Percentiles rank a stretch among this genome's conserved stretches.
These are phyloP conservation scores for Thaumatotibia leucotreta DNA, from an alignment of 1,140 invertebrate species.

Conservation along the genomic window DNA sequence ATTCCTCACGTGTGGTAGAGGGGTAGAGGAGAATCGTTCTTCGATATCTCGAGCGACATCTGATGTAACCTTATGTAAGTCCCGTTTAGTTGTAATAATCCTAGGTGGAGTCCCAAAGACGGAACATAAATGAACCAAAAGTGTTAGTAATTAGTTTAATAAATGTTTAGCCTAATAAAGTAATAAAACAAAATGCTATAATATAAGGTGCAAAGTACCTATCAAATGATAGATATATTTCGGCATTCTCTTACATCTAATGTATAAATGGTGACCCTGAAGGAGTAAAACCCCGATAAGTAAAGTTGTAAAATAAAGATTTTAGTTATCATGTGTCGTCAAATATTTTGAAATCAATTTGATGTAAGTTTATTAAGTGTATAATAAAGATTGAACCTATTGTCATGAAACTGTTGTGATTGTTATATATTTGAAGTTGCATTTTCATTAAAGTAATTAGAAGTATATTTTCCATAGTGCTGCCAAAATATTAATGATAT, in stretches of 20 bases:
- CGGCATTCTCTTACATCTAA: slow-evolving; percentile 43
- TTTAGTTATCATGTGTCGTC: slow-evolving; percentile 43
- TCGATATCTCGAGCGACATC: no score
- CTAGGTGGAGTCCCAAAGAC: slow-evolving; percentile 11
- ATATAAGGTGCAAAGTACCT: slow-evolving; percentile 42
- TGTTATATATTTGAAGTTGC: slow-evolving; percentile 74
- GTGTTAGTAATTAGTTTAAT: slow-evolving; percentile 32
- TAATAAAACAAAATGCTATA: slow-evolving; percentile 26
- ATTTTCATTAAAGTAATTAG: slow-evolving; percentile 73
- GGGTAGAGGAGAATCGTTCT: no score
- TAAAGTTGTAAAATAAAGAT: slow-evolving; percentile 54
- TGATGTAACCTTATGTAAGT: no score
- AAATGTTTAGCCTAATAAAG: slow-evolving; percentile 31
- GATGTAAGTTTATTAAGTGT: slow-evolving; percentile 45
- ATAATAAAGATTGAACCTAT: slow-evolving; percentile 43
- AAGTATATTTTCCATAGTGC: slow-evolving; percentile 75
- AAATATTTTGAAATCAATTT: slow-evolving; percentile 44
- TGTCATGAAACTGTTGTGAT: slow-evolving; percentile 71
- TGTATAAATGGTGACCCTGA: slow-evolving; percentile 52
- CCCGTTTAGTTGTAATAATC: no score
- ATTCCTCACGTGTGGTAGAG: no score
- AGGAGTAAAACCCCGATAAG: slow-evolving; percentile 64
- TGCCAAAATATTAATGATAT: slow-evolving; percentile 69
- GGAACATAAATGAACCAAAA: slow-evolving; percentile 36
- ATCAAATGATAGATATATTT: slow-evolving; percentile 41